Base-by-base conservation (phyloP, 1,140 invertebrate genomes). In the Brachionus manjavacas region DNA sequence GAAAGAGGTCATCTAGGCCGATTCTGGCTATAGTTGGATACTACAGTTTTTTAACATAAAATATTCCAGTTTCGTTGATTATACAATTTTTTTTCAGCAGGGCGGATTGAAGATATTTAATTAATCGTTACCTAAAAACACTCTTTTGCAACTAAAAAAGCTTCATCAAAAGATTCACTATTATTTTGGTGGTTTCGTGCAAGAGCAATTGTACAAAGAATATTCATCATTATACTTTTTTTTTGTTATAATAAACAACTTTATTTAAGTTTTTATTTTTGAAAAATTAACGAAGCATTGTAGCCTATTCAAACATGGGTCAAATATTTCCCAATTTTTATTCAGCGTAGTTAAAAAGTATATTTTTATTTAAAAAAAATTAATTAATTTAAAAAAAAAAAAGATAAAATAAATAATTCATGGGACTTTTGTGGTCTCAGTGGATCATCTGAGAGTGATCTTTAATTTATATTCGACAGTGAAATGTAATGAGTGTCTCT, bases 361-460 rank as follows among this genome's bases (percentile, higher is more conserved):
- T 23, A 23, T 60, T 60, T 60, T 60, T 20, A 20, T 7, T 23
- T 23, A 23, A 20, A 60, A 60, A 60, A 60, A 60, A 35, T 60
- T 60, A 60, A 60, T 60, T 60, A 60, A 23, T 60, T 52, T 60
- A 60, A 16, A 60, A 60, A 60, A 16, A 55, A 60, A 60, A 23
- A 60, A 60, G 52, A 60, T 60, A 60, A 16, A 60, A 60, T 60
- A 60, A 60, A 60, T 60, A 60, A 60, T 60, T 60, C 52, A 60
- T 60, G 16, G n/a, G 16, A 60, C n/a, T 60, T 60, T 25, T 20
- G 52, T 23, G 16, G 52, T 60, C 52, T 16, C 52, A 60, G 52
- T 20, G 52, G 52, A 60, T 60, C 16, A 20, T 60, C 52, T 60
- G 52, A 60, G 52, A 60, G 11, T 60, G 52, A 60, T 60, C 16